Evolutionary conservation across 1,140 invertebrate genomes (phyloP), one percentile per base, ranked within the genome.

Genomic region (Littorina saxatilis): DNA sequence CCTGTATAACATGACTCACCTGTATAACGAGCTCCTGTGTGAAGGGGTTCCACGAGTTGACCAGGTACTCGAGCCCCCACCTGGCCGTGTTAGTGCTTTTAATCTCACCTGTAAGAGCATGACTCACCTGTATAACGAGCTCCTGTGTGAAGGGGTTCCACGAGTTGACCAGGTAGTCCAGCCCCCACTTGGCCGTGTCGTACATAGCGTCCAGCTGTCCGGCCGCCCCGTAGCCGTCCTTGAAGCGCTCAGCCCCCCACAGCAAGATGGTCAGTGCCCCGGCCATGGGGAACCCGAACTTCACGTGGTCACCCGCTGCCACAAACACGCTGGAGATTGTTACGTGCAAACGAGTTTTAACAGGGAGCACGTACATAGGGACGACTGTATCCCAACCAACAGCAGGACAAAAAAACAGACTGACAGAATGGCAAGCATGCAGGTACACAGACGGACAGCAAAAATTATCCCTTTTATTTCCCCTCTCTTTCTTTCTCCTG

Each of bases 211-310:
- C 90, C 50, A 91, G 90, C 81, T 93, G 90, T 35, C 90, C 92
- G 86, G 85, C 68, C 0, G 88, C 85, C 3, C 83, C 82, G 87
- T 95, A 95, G 15, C 93, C 94, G 39, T 86, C 86, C 58, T 83
- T 80, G 32, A 82, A 95, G 9, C 93, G 93, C 4, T 94, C 83
- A 0, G 94, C 86, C 5, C 95, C 94, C 95, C 94, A 95, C 0
- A 94, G 92, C 17, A 95, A 84, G 0, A 95, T 70, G 0, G 94
- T 95, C 0, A 93, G 94, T 1, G 94, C 93, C 43, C 91, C 93
- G 0, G 94, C 94, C 93, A 95, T 94, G 0, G 95, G 94, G 79
- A 95, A 94, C 0, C 94, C 94, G 83, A 95, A 95, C 88, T 95
- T 95, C 0, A 95, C 94, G 80, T 93, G 94, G 86, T 95, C 95